Evolutionary conservation across 53 echinoderm and acorn worm genomes (phyloP), one percentile per base, ranked within the genome.

Genomic region (Holothuria leucospilota): DNA sequence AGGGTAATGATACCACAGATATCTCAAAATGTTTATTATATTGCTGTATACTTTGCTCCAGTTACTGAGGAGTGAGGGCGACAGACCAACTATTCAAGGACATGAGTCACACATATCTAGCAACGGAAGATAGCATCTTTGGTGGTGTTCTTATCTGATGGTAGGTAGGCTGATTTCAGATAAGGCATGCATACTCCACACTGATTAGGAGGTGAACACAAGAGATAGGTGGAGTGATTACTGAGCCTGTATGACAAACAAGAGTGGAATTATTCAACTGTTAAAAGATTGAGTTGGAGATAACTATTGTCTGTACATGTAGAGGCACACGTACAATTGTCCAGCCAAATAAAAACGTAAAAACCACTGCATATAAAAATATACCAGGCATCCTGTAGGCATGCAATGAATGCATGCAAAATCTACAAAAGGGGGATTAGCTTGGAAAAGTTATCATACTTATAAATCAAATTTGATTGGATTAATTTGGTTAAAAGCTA

Each of bases 241-340:
- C 34, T 39, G 40, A 23, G 72, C 46, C 72, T 39, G 72, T 38
- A 39, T 72, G 72, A 72, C 72, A 72, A 72, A 72, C 72, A 72
- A 72, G 40, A 41, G 72, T 42, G 49, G 72, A 72, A 72, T 72
- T 72, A 72, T 72, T 72, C 72, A 39, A 72, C 72, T 41, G 40
- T 72, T 39, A 39, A 20, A 34, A 72, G 72, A 72, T 72, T 41
- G 72, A 39, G n/a, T 11, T n/a, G 23, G 39, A 72, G 72, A 72
- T 72, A 38, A 46, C 34, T 18, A 41, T 71, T n/a, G 40, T 39
- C 72, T 46, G 40, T 72, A 72, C 72, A 72, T 72, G 72, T 41
- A 41, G 49, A 39, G 72, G 40, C 46, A 72, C 72, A 72, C 72
- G 72, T 72, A 72, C 72, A 40, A 23, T 72, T 56, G 56, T 56